phyloP scores from a whole-genome alignment of 2,888 invertebrate species.

The Acrobasis consociella region DNA sequence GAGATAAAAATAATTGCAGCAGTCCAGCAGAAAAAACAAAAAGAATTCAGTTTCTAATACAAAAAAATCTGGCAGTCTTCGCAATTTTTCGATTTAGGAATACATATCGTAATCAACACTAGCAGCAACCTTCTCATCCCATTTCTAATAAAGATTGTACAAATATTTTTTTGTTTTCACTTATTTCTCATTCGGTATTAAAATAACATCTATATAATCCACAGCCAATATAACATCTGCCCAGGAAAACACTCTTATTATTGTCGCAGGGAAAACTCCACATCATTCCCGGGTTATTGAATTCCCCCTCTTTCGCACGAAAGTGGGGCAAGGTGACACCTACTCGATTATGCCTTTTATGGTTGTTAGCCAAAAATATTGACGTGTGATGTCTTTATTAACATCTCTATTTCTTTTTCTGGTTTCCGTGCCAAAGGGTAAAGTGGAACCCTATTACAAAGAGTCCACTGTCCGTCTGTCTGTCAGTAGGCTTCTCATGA shows the following conservation, averaged over 20 bases:
- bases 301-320: constrained; percentile 1
- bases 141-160: background rate
- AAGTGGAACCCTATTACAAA: too few relatives aligned
- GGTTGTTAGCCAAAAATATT: background rate
- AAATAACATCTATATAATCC: background rate
- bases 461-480: too few relatives aligned
- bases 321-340: constrained; percentile 9
- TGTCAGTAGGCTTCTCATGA: too few relatives aligned
- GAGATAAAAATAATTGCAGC: too few relatives aligned
- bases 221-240: background rate
- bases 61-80: too few relatives aligned
- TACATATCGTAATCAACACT: too few relatives aligned
- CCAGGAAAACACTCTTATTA: constrained; percentile 9
- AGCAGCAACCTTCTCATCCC: background rate
- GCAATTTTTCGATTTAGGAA: too few relatives aligned
- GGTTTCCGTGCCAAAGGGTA: too few relatives aligned
- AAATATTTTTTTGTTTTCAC: background rate
- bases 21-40: too few relatives aligned
- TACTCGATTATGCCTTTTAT: constrained; percentile 13
- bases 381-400: background rate
- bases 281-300: constrained; percentile 19
- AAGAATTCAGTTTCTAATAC: too few relatives aligned
- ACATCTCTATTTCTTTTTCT: background rate
- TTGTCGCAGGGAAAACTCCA: constrained; percentile 13
- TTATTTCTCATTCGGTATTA: background rate